phyloP scores from a whole-genome alignment of 2,888 invertebrate genomes.

The Drosophila kambysellisi region DNA sequence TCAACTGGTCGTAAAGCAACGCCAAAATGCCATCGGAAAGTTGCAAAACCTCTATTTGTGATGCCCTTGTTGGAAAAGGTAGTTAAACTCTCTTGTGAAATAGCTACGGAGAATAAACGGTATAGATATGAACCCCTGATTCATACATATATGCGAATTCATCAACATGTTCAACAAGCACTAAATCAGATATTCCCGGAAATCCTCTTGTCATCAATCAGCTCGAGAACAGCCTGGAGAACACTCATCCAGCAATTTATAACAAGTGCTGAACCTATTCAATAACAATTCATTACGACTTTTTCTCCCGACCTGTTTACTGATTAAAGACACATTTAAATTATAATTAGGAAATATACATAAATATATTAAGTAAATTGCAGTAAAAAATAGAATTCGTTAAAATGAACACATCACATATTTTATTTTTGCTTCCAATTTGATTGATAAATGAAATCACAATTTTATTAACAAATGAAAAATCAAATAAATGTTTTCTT shows the following conservation, averaged over 20 bases:
- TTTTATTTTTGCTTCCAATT: background rate
- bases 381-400: background rate
- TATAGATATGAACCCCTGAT: background rate
- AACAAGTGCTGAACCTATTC: background rate
- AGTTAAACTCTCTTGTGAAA: background rate
- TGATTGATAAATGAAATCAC: background rate
- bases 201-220: background rate
- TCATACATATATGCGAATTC: background rate
- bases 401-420: background rate
- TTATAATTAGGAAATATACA: too few relatives aligned
- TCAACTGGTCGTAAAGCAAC: constrained; percentile 66
- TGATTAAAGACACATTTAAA: background rate
- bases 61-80: background rate
- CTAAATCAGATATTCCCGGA: background rate
- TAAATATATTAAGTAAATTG: background rate
- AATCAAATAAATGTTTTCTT: background rate
- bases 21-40: constrained; percentile 51
- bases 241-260: background rate
- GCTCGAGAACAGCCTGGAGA: background rate
- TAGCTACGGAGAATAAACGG: background rate
- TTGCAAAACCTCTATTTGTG: constrained; percentile 43
- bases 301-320: too few relatives aligned
- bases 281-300: background rate
- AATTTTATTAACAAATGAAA: background rate
- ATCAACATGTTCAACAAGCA: background rate